These are phyloP conservation scores for Diorhabda sublineata DNA, from an alignment of 1,140 invertebrate species.

Conservation along the genomic window DNA sequence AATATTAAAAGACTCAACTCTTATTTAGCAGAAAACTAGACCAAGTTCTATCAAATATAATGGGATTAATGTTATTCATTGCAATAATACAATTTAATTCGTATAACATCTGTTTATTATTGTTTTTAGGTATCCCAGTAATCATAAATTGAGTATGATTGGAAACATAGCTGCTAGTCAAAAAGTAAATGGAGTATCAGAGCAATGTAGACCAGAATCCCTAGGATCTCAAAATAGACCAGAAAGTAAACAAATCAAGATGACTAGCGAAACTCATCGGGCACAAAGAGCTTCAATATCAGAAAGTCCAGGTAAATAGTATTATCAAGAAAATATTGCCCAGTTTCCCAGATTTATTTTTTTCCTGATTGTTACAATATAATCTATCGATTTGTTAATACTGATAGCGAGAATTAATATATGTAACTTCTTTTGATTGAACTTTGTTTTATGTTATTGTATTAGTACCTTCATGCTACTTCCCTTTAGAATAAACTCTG, in stretches of 20 bases:
- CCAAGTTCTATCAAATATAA: too few species aligned
- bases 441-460: too few species aligned
- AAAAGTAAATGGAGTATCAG: slow-evolving; percentile 36
- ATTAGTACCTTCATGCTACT: too few species aligned
- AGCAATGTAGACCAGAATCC: slow-evolving; percentile 38
- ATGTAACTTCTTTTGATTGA: too few species aligned
- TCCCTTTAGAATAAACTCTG: too few species aligned
- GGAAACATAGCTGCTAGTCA: slow-evolving; percentile 49
- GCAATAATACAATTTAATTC: too few species aligned
- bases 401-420: too few species aligned
- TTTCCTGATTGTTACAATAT: too few species aligned
- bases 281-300: slow-evolving; percentile 32
- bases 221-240: slow-evolving; percentile 32
- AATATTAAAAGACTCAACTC: too few species aligned
- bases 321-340: background rate
- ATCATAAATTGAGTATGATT: slow-evolving; percentile 47
- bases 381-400: too few species aligned
- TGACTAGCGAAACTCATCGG: slow-evolving; percentile 6
- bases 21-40: too few species aligned
- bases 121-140: slow-evolving; percentile 31
- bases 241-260: slow-evolving; percentile 23
- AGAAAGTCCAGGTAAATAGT: slow-evolving; percentile 23
- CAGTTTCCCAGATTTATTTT: background rate
- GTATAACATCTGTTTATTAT: background rate
- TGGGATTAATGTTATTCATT: too few species aligned